phyloP scores from a whole-genome alignment of 2,113 vertebrate genomes.

The Phocoena phocoena region DNA sequence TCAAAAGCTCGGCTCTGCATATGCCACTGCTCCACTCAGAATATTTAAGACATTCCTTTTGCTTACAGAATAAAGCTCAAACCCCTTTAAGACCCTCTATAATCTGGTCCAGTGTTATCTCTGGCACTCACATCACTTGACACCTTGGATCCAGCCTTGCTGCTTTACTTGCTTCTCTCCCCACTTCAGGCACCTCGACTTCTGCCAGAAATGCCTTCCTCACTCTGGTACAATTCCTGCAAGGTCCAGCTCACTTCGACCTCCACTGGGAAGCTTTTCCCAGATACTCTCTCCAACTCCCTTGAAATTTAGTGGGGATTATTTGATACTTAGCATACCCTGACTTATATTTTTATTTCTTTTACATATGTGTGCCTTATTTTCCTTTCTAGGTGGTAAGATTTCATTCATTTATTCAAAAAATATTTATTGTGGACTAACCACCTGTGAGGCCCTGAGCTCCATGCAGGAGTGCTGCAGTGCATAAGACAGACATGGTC shows the following conservation, averaged over 20 bases:
- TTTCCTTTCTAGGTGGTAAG: slow-evolving; percentile 6
- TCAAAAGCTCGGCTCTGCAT: background rate
- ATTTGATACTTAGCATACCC: background rate
- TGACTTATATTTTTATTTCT: background rate
- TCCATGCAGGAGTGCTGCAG: background rate
- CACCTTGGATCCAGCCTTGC: background rate
- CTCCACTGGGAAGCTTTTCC: background rate
- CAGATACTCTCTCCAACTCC: background rate
- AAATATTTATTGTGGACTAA: background rate
- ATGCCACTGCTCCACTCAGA: background rate
- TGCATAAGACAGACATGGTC: background rate
- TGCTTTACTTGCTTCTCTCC: background rate
- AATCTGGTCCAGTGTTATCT: background rate
- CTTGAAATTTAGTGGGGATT: background rate
- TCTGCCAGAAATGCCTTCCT: background rate
- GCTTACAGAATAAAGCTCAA: background rate
- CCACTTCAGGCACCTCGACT: background rate
- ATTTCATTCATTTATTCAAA: slow-evolving; percentile 7
- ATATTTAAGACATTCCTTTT: background rate
- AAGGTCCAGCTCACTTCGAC: background rate
- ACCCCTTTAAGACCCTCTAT: background rate
- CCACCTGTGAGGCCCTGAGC: background rate
- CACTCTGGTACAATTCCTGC: background rate
- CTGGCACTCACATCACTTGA: background rate
- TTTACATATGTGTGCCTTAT: background rate